Evolutionary conservation across 2,113 vertebrate species (phyloP), one percentile per base, ranked within the genome.

Genomic region (Hyla sarda): DNA sequence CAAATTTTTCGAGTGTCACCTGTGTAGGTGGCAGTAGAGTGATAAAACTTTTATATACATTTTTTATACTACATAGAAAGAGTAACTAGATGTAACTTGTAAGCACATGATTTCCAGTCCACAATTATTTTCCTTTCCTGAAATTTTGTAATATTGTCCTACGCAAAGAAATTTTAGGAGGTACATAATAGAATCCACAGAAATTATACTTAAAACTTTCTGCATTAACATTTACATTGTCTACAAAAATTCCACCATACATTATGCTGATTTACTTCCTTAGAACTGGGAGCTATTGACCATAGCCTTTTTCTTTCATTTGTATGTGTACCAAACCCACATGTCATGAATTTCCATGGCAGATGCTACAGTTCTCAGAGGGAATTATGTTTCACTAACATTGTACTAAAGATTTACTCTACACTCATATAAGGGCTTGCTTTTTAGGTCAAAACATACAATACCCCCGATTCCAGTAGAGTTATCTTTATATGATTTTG

Each of bases 321-420:
- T 25, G 1, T 45, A 23, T 37, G 2, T 45, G 71, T 73, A 73
- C 1, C 16, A 41, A 71, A 71, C 32, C 37, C 37, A 45, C 37
- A n/a, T 45, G 34, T 37, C 34, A 1, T 72, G 34, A 72, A 41
- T 72, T 72, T 37, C 69, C 69, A 41, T 41, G 71, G 45, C 72
- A 75, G 72, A 75, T 75, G 72, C 41, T 75, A 14, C 72, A 7
- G 72, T 75, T 75, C 72, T 75, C 72, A 75, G 41, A 75, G 13
- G 72, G 72, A 75, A 48, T 75, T 75, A 75, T 75, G 41, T 47
- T 75, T 48, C 72, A 47, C 5, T 48, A 28, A 23, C n/a, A 48
- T 47, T 75, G 16, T 45, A 45, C 71, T 45, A 3, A 75, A 75
- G 37, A 47, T 48, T 75, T 75, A 75, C 41, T 75, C 13, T 48